Base-by-base conservation (phyloP, 2,113 vertebrate genomes). In the Vulpes lagopus region DNA sequence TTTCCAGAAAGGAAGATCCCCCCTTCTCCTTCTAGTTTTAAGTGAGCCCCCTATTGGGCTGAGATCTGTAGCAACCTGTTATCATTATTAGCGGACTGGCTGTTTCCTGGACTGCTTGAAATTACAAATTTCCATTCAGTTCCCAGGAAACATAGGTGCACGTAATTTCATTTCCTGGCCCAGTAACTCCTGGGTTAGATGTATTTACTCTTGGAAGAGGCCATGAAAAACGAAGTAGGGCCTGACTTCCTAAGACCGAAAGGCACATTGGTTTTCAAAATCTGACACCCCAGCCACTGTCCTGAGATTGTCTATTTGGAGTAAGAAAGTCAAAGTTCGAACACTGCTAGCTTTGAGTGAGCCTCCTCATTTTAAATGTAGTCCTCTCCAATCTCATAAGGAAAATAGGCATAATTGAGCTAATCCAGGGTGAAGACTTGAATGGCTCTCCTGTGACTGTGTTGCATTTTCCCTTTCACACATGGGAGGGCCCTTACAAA, bases 101-200 rank as follows among this genome's bases (percentile, higher is more conserved):
- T 15, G 17, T 71, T 95, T 84, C n/a, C 57, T 89, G 59, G 81
- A 38, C 51, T 84, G 57, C 32, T 82, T 95, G 59, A 97, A 97
- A 95, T 71, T 79, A 38, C 92, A 83, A 49, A 25, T 88, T 86
- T 86, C 35, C 78, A 49, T 59, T 97, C 69, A 79, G 49, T 82
- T 96, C 51, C 69, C 65, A 80, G 86, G 80, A 93, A 97, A 79
- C 76, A 19, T 9, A 5, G 8, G 23, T 25, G 20, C 49, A 67
- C 51, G 65, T 62, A 53, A 64, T 74, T 94, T 1, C 84, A 49
- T 76, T 76, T 93, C 30, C 43, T 27, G 38, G 19, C 35, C 60
- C 30, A 59, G 4, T 83, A 53, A 96, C 30, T 92, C 14, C 19
- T 81, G 53, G 51, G 20, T 84, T 92, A 90, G 96, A 67, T 83